Conservation (phyloP, 2,888 invertebrate genomes). For the Oligia strigilis region DNA sequence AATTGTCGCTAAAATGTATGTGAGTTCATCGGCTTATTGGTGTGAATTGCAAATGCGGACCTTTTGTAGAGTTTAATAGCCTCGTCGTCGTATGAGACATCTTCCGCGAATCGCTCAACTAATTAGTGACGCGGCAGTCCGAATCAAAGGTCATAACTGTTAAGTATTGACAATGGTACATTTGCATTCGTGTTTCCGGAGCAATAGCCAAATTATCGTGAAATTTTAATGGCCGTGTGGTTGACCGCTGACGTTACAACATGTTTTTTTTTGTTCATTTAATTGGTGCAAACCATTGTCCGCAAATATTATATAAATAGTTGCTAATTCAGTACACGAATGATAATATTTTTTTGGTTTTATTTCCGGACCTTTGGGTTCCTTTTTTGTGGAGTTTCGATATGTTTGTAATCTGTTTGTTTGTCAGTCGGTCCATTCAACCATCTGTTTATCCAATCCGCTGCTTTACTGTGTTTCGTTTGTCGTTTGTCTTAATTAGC, state of each 20-base stretch:
- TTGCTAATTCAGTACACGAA: conserved; percentile 34
- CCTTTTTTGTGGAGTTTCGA: conserved; percentile 11
- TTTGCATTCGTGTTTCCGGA: conserved; percentile 87
- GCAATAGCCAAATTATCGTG: conserved; percentile 85
- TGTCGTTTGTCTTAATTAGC: conserved; percentile 2
- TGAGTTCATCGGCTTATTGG: conserved; percentile 53
- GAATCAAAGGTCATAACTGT: conserved; percentile 84
- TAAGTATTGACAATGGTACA: conserved; percentile 84
- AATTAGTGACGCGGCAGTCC: conserved; percentile 72
- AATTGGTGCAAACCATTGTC: conserved; percentile 46
- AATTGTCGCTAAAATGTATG: conserved; percentile 79
- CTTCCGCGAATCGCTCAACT: conserved; percentile 81
- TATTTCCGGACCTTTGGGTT: conserved; percentile 28
- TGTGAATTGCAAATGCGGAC: conserved; percentile 68
- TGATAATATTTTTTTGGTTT: conserved; percentile 14
- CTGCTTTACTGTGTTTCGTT: not conserved
- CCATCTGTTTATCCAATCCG: conserved; percentile 28
- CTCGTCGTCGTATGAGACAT: conserved; percentile 57
- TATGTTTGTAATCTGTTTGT: conserved; percentile 30
- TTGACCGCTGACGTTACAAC: conserved; percentile 78
- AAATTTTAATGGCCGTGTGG: conserved; percentile 83
- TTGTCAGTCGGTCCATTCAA: conserved; percentile 16
- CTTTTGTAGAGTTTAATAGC: conserved; percentile 73
- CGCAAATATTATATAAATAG: conserved; percentile 44
- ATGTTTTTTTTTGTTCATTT: conserved; percentile 52